A percentile compares a stretch with the other conserved stretches of the same genome.
Conservation (phyloP, 2,888 invertebrate genomes). For the Glaucopsyche alexis region DNA sequence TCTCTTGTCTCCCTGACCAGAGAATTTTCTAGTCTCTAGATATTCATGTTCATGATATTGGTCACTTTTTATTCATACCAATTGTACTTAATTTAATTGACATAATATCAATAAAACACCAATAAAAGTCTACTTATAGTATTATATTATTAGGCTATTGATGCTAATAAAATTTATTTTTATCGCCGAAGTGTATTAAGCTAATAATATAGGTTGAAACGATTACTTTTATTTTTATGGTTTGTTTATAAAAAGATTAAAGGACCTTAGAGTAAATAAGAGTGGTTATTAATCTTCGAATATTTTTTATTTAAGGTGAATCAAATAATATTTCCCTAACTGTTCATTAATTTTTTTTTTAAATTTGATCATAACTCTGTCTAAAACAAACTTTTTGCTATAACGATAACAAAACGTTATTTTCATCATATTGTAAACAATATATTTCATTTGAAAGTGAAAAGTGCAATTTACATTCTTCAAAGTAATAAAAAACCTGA, state of each 20-base stretch:
- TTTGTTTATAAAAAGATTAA: conserved; percentile 5
- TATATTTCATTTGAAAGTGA: conserved; percentile 3
- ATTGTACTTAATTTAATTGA: background rate
- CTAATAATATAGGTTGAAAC: background rate
- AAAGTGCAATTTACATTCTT: background rate
- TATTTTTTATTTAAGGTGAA: no score
- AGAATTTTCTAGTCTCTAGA: no score
- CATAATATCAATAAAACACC: background rate
- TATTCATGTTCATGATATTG: background rate
- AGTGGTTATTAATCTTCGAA: background rate
- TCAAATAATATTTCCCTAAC: no score
- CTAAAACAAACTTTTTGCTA: no score
- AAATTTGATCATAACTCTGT: no score
- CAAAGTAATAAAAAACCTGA: background rate
- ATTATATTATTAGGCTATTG: background rate
- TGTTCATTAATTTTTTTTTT: no score
- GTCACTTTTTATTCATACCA: background rate
- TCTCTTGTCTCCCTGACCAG: background rate
- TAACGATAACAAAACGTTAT: no score
- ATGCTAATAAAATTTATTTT: background rate
- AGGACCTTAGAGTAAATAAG: no score
- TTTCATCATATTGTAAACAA: background rate
- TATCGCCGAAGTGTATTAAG: background rate
- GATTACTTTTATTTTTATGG: background rate
- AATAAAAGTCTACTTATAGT: background rate